Base-by-base conservation (phyloP, 2,797 vertebrate species). In the Enteromius argenteus region DNA sequence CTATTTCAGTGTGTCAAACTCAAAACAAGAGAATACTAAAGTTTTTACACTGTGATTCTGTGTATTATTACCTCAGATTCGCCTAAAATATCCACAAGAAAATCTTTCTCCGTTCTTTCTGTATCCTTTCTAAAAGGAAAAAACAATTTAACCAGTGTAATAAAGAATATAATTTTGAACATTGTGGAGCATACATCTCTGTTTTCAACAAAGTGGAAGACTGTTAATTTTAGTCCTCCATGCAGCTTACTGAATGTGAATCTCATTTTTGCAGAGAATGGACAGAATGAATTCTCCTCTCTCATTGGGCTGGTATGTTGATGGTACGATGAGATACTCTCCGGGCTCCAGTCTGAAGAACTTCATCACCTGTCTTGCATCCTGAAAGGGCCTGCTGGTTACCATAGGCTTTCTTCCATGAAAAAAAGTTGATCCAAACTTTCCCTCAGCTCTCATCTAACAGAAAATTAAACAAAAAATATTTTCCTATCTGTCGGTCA, bases 271-370 rank as follows among this genome's bases (percentile, higher is more conserved):
- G 87, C 90, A 79, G 90, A 72, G 91, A 80, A 92, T 64, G 0
- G 78, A 46, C 72, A 93, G 90, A 32, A 91, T 72, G 15, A 92
- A 93, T 0, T 92, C 88, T 58, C 64, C 86, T 0, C 11, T 77
- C 53, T 32, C 78, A 84, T 89, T 37, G 5, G 89, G 78, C 0
- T n/a, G 0, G 11, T 64, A 5, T 19, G 91, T 92, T 82, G 83
- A 89, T 0, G 90, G 90, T 35, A 93, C 0, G n/a, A 92, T 80
- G 84, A 92, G 80, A 4, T 93, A 92, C 60, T 92, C 90, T 81
- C 88, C 91, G 0, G 89, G 89, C 58, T 89, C 76, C 87, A 93
- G 82, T 3, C 86, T 91, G 87, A 89, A 72, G n/a, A 64, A 0
- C 76, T 89, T 68, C 11, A 87, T 82, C 72, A 42, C 15, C 0